These are phyloP conservation scores for Potorous gilbertii DNA, from an alignment of 2,797 vertebrate genomes.

Conservation along the genomic window DNA sequence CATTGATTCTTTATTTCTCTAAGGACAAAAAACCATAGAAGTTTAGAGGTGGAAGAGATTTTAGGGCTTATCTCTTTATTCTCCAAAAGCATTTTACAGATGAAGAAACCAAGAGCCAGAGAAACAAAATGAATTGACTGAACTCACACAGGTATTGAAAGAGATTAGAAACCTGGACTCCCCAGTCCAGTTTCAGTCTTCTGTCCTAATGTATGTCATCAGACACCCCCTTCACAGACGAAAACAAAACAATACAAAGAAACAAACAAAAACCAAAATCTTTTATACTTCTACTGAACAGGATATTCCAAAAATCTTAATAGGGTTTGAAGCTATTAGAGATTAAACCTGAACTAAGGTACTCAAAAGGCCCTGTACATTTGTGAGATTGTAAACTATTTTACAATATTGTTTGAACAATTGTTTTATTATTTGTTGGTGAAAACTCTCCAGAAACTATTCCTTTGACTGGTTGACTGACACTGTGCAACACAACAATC, in stretches of 20 bases:
- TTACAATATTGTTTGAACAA: too few species aligned
- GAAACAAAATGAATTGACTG: neutral
- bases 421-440: neutral
- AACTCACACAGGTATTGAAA: neutral
- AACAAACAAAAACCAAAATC: too few species aligned
- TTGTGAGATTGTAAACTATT: too few species aligned
- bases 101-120: neutral
- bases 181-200: neutral
- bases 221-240: neutral
- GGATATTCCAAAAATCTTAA: neutral
- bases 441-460: neutral
- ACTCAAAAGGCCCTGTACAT: neutral
- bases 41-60: neutral
- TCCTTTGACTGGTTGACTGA: neutral
- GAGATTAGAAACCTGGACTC: neutral
- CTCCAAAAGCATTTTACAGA: neutral
- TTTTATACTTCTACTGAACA: neutral
- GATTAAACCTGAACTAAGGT: neutral
- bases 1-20: neutral
- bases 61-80: neutral
- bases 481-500: neutral
- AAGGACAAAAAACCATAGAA: neutral
- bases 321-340: neutral
- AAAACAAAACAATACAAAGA: neutral
- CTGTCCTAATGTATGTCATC: neutral